phyloP scores from a whole-genome alignment of 1,140 invertebrate species.

The Meloidogyne hapla region DNA sequence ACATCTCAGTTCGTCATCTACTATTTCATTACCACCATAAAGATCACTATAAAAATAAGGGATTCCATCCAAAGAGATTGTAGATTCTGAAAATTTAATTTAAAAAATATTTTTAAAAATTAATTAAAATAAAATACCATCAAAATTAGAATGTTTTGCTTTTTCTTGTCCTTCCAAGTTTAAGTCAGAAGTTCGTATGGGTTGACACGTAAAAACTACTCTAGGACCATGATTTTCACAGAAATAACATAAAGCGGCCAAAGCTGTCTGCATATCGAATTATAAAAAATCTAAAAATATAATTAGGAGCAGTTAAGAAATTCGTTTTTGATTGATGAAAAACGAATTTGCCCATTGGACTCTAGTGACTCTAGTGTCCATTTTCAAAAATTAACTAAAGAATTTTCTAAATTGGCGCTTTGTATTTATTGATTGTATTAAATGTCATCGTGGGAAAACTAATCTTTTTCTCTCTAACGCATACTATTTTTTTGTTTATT shows the following conservation, averaged over 20 bases:
- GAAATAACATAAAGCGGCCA: constrained; percentile 45
- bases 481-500: too few relatives aligned
- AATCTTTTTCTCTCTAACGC: too few relatives aligned
- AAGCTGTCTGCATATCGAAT: constrained; percentile 37
- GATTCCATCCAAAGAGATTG: not conserved
- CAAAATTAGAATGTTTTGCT: not conserved
- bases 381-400: too few relatives aligned
- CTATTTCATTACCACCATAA: constrained; percentile 27
- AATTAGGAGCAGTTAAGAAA: too few relatives aligned
- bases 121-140: not conserved
- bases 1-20: constrained; percentile 45
- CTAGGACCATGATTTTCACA: constrained; percentile 45
- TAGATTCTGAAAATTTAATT: constrained; percentile 8
- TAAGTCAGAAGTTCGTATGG: constrained; percentile 31
- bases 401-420: too few relatives aligned
- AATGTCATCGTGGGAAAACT: too few relatives aligned
- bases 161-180: constrained; percentile 7
- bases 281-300: not conserved
- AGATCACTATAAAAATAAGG: constrained; percentile 25
- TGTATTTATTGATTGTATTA: too few relatives aligned
- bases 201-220: constrained; percentile 43
- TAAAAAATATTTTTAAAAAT: constrained; percentile 11
- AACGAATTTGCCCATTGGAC: too few relatives aligned
- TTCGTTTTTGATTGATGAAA: too few relatives aligned
- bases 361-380: too few relatives aligned